These are phyloP conservation scores for Drosophila melanica DNA, from an alignment of 1,140 invertebrate species.

Conservation along the genomic window DNA sequence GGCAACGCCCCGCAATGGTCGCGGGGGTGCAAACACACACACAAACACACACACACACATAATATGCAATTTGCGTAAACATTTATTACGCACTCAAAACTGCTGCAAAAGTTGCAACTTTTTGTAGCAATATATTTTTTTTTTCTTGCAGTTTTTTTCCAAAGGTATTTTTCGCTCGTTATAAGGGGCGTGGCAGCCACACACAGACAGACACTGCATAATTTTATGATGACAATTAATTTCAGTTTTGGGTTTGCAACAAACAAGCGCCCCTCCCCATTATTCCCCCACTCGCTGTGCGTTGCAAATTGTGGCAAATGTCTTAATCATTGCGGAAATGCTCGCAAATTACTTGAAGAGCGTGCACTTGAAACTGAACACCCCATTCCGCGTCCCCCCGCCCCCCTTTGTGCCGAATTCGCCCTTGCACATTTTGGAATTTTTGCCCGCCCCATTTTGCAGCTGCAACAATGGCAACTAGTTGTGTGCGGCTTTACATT, in stretches of 20 bases:
- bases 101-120: conserved; percentile 54
- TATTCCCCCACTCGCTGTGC: neutral
- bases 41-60: conserved; percentile 3
- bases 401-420: neutral
- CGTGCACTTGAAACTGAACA: conserved; percentile 33
- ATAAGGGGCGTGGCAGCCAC: neutral
- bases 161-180: neutral
- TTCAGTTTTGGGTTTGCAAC: conserved; percentile 48
- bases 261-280: conserved; percentile 21
- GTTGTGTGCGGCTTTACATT: conserved; percentile 14
- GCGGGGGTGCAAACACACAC: conserved; percentile 12
- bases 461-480: conserved; percentile 29
- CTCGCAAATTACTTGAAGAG: conserved; percentile 46
- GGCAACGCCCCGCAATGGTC: neutral
- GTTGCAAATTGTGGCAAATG: conserved; percentile 33
- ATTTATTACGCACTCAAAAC: conserved; percentile 71
- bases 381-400: neutral
- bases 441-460: neutral
- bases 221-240: conserved; percentile 77
- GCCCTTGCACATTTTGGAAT: neutral
- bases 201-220: conserved; percentile 46
- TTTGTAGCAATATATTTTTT: conserved; percentile 34
- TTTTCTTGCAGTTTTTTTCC: neutral
- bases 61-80: conserved; percentile 69
- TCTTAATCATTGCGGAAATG: conserved; percentile 54